Conservation (phyloP, 2,888 invertebrate genomes). For the Nebria brevicollis region DNA sequence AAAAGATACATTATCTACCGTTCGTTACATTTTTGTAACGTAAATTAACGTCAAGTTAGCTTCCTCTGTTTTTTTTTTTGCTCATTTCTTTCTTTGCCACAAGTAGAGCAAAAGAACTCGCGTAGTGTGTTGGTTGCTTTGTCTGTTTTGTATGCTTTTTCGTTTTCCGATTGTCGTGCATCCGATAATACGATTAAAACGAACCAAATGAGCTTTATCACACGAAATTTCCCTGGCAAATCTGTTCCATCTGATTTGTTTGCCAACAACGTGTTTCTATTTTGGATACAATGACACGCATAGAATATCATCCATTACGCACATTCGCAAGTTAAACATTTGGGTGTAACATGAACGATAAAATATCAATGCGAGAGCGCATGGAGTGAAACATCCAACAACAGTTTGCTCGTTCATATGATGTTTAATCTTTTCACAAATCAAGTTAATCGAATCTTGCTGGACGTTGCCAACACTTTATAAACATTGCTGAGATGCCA, state of each 20-base stretch:
- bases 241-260: too few species aligned
- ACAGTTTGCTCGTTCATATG: neutral
- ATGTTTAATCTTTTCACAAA: neutral
- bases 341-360: too few species aligned
- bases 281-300: too few species aligned
- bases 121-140: neutral
- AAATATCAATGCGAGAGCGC: neutral
- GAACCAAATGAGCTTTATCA: conserved; percentile 4
- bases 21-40: conserved; percentile 5
- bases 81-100: neutral
- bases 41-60: neutral
- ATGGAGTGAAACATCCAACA: neutral
- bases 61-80: neutral
- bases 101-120: neutral
- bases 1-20: conserved; percentile 14
- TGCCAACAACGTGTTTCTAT: too few species aligned
- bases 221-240: neutral
- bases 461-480: neutral
- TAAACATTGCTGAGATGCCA: neutral
- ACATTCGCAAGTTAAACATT: too few species aligned
- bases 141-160: neutral
- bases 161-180: neutral
- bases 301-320: too few species aligned
- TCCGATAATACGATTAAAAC: neutral
- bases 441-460: neutral